Base-by-base conservation (phyloP, 2,888 invertebrate species). In the Bedellia somnulentella region DNA sequence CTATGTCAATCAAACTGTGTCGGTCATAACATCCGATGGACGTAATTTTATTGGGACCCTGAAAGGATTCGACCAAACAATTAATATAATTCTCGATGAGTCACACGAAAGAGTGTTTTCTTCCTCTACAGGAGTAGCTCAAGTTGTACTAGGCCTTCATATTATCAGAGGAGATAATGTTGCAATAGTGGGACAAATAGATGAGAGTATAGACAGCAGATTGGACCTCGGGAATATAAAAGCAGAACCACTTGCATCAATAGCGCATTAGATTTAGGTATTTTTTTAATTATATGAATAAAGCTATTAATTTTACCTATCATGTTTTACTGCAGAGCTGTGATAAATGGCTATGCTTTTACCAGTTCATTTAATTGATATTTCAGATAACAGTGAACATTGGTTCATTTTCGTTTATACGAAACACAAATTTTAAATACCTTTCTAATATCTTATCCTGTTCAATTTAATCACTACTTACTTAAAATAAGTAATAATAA, bases 21-120 rank as follows among this genome's bases (percentile, higher is more conserved):
- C 93, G 18, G 91, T 97, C 38, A 94, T 97, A 46, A 97, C 97
- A 30, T 87, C 94, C 8, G 97, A 97, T 73, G 97, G 97, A 24
- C 80, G 97, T 42, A 94, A 94, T 60, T 96, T 97, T 56, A 92
- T 96, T 45, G 99, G 99, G 26, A 93, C 94, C 0, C 64, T 99
- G 37, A 97, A 97, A 63, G 99, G 99, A 16, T 99, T 96, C 66
- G 99, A 99, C 68, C 99, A 99, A 70, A 94, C 97, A n/a, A 94
- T 98, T 42, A 99, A 99, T 58, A 80, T 99, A 40, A 96, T 99
- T 47, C 75, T 99, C 39, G 97, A 98, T 54, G 98, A 99, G 64
- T 95, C 96, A 18, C 96, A 97, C 54, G 99, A 99, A 64, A 79
- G 99, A 47, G 96, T 99, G n/a, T 99, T 93, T 67, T 96, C 94